Evolutionary conservation across 2,888 invertebrate species (phyloP), one percentile per base, ranked within the genome.

Genomic region (Macrosiphum euphorbiae): DNA sequence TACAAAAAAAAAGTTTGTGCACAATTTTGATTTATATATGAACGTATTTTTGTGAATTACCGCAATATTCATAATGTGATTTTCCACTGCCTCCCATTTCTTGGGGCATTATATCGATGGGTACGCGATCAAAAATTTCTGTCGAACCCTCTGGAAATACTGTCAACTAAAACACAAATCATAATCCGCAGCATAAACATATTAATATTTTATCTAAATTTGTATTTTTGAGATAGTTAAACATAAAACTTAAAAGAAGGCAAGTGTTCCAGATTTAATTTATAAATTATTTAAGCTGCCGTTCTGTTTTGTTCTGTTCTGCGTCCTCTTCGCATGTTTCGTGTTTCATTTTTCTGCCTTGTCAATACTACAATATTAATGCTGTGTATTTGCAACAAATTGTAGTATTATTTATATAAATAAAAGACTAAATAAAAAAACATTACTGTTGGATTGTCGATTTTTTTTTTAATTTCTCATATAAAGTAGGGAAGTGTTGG

Each of bases 61-160:
- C 93, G 55, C 28, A 24, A 26, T 85, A 94, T 20, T 84, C 61
- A n/a, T 35, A 85, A 35, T 94, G 85, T 13, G 89, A 89, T 28
- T 85, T 90, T 85, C 93, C 93, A 3, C 13, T 58, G 50, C 93
- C 93, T 10, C 93, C 93, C 13, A 86, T 50, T 90, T 94, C 93
- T 35, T 26, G 13, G 3, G 93, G 93, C 61, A 94, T 84, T 35
- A 85, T 10, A 16, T 90, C 93, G 3, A 94, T 41, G 13, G 89
- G 90, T 24, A 90, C 26, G n/a, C 86, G 20, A 24, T 94, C 11
- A 50, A 94, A 94, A 85, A 90, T 26, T 24, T 88, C 90, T 3
- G 47, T n/a, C 26, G 93, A 85, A 58, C 13, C 26, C 8, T 85
- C 93, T 10, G 93, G 88, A 41, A 86, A 24, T 24, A 92, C 20